These are phyloP conservation scores for Spicauda simplicius DNA, from an alignment of 2,888 invertebrate genomes.

Conservation along the genomic window DNA sequence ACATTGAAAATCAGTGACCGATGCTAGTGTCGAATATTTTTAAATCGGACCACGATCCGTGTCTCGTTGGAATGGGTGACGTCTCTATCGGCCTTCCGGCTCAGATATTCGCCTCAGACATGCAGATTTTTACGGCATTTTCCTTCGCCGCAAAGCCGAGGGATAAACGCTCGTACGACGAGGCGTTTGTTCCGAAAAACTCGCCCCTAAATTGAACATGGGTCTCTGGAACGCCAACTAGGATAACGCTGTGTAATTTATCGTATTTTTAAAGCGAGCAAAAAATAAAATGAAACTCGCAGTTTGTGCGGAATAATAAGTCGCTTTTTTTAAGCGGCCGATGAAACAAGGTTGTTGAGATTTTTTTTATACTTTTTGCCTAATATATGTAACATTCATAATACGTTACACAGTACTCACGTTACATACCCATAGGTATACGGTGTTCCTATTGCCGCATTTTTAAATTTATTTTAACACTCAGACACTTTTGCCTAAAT, in stretches of 20 bases:
- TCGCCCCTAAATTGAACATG: conserved; percentile 35
- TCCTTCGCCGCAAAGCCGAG: conserved; percentile 35
- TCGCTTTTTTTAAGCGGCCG: too few relatives aligned
- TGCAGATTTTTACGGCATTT: conserved; percentile 37
- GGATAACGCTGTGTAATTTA: conserved; percentile 34
- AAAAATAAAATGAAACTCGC: conserved; percentile 22
- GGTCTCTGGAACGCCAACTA: conserved; percentile 31
- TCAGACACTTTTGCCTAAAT: too few relatives aligned
- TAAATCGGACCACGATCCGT: conserved; percentile 16
- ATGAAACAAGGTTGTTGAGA: too few relatives aligned
- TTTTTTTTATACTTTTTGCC: too few relatives aligned
- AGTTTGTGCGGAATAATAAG: conserved; percentile 8
- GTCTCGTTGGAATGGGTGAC: conserved; percentile 19
- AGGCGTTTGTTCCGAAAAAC: conserved; percentile 34
- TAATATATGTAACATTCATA: too few relatives aligned
- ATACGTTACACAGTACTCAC: too few relatives aligned
- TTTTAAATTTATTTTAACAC: too few relatives aligned
- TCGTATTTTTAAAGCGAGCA: conserved; percentile 34
- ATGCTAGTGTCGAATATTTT: conserved; percentile 23
- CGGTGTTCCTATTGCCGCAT: too few relatives aligned
- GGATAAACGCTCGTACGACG: conserved; percentile 35
- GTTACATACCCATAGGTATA: too few relatives aligned
- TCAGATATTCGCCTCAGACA: conserved; percentile 34
- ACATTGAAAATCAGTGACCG: conserved; percentile 6
- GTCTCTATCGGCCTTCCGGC: conserved; percentile 33